phyloP scores from a whole-genome alignment of 1,140 invertebrate genomes.

The Neelides sp. region DNA sequence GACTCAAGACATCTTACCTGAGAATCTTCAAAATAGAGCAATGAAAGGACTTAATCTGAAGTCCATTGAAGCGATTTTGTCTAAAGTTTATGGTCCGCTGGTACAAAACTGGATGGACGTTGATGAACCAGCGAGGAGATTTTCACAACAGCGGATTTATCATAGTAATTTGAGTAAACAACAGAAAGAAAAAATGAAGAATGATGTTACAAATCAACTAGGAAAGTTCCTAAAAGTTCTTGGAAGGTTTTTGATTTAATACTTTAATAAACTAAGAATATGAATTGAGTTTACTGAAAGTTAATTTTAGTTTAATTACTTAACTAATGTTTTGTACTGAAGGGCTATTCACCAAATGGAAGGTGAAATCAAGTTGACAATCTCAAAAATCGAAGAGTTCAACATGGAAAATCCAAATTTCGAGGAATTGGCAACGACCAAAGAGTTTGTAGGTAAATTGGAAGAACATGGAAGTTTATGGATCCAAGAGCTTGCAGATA shows the following conservation, averaged over 20 bases:
- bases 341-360: slow-evolving; percentile 40
- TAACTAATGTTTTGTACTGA: slow-evolving; percentile 2
- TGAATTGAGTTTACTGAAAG: not conserved
- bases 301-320: not conserved
- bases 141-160: slow-evolving; percentile 13
- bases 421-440: slow-evolving; percentile 35
- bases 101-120: slow-evolving; percentile 1
- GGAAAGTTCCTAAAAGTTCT: slow-evolving; percentile 39
- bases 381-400: slow-evolving; percentile 34
- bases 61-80: slow-evolving; percentile 17
- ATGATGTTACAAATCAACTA: slow-evolving; percentile 40
- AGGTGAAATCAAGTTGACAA: slow-evolving; percentile 38
- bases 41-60: slow-evolving; percentile 20
- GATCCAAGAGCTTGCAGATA: slow-evolving; percentile 35
- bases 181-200: slow-evolving; percentile 35
- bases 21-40: too few species aligned
- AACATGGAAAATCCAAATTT: slow-evolving; percentile 33
- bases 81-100: slow-evolving; percentile 9
- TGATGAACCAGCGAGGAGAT: not conserved
- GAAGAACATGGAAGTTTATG: slow-evolving; percentile 35
- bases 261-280: not conserved
- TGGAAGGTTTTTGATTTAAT: slow-evolving; percentile 1
- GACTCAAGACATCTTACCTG: too few species aligned
- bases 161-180: slow-evolving; percentile 12
- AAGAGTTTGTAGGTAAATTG: slow-evolving; percentile 34